Conservation (phyloP, 2,797 vertebrate genomes). For the Muscicapa comitata region DNA sequence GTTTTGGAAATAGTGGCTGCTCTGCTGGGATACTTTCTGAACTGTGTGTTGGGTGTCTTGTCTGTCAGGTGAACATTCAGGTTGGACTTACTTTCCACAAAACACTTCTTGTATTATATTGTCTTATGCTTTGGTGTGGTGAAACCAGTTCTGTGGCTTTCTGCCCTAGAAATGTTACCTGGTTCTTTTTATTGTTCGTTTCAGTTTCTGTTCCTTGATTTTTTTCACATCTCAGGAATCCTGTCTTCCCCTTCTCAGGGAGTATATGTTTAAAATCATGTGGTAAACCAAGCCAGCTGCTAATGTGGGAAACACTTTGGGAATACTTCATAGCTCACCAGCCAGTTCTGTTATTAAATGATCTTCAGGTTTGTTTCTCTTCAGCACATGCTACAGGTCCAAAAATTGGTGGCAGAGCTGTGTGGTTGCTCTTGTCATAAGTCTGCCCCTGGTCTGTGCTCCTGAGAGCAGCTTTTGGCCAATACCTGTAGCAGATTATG, state of each 20-base stretch:
- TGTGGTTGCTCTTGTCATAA: accelerated
- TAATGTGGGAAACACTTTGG: background rate
- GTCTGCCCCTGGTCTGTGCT: background rate
- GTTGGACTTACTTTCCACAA: background rate
- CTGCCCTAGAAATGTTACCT: background rate
- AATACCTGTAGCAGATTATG: background rate
- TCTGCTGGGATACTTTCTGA: background rate
- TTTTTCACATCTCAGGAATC: background rate
- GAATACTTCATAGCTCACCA: background rate
- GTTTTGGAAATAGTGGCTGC: background rate
- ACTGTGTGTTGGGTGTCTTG: background rate
- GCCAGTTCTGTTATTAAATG: background rate
- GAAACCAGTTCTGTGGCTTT: background rate
- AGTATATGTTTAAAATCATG: accelerated
- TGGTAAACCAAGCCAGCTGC: background rate
- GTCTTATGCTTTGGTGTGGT: background rate
- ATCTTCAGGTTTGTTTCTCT: background rate
- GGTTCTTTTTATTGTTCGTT: background rate
- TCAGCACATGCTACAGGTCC: accelerated
- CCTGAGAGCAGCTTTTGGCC: background rate
- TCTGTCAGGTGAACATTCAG: background rate
- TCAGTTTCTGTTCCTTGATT: background rate
- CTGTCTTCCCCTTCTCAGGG: background rate
- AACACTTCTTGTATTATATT: background rate
- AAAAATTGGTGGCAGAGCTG: background rate